These are phyloP conservation scores for Acanthornis magna DNA, from an alignment of 2,797 vertebrate species.

Conservation along the genomic window DNA sequence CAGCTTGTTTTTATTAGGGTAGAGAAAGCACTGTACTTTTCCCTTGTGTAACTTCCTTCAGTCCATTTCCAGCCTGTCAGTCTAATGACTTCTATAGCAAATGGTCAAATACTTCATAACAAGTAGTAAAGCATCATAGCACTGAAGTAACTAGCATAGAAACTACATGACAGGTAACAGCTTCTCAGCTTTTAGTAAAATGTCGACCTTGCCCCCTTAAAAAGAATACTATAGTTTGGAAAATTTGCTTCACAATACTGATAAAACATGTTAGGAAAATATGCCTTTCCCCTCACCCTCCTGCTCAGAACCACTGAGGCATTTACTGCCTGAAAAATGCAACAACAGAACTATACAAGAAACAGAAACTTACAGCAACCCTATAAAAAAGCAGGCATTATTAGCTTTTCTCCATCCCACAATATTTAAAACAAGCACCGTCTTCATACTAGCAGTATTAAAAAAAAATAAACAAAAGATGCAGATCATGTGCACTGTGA, in stretches of 20 bases:
- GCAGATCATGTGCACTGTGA: not conserved
- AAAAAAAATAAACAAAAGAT: not conserved
- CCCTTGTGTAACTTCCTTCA: not conserved
- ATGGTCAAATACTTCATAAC: not conserved
- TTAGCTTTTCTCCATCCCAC: not conserved
- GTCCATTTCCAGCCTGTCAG: not conserved
- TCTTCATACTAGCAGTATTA: not conserved
- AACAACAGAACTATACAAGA: not conserved
- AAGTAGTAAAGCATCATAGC: not conserved
- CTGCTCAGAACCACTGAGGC: not conserved
- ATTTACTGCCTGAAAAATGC: accelerated
- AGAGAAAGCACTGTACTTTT: not conserved
- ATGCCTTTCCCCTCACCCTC: not conserved
- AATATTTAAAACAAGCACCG: not conserved
- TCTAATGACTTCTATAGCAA: not conserved
- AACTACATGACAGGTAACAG: not conserved
- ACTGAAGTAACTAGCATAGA: not conserved
- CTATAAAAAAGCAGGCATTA: not conserved
- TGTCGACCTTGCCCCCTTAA: not conserved
- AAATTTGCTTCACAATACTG: not conserved
- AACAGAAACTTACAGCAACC: not conserved
- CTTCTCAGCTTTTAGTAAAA: not conserved
- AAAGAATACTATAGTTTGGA: not conserved
- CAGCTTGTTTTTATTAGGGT: not conserved
- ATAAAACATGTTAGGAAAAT: not conserved